These are phyloP conservation scores for Ptychochromis oligacanthus DNA, from an alignment of 2,113 vertebrate genomes.

Conservation along the genomic window DNA sequence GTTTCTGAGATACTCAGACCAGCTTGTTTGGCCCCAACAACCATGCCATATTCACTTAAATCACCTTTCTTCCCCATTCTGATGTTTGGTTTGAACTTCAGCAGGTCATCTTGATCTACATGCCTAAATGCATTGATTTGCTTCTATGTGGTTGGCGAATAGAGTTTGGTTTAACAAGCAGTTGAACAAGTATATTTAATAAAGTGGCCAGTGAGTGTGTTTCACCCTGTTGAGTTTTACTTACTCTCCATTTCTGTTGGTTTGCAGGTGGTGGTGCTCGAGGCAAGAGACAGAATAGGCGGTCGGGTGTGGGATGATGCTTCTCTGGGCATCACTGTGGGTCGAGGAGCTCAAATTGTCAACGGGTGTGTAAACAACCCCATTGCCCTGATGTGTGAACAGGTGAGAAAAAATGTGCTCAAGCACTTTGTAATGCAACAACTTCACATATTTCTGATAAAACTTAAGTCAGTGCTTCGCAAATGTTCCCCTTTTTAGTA, in stretches of 20 bases:
- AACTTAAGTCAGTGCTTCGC: not conserved
- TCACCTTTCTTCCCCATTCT: not conserved
- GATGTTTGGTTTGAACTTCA: not conserved
- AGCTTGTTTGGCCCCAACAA: not conserved
- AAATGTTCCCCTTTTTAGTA: not conserved
- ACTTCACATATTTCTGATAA: not conserved
- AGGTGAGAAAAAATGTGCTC: slow-evolving; percentile 82
- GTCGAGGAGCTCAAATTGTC: slow-evolving; percentile 94
- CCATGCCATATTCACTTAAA: rapidly evolving
- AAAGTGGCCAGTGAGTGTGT: rapidly evolving
- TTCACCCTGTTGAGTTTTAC: not conserved
- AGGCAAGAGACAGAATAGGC: slow-evolving; percentile 94
- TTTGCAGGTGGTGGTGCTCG: slow-evolving; percentile 88
- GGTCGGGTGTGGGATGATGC: slow-evolving; percentile 94
- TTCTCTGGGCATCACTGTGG: slow-evolving; percentile 89
- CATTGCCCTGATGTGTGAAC: slow-evolving; percentile 97
- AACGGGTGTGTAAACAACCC: slow-evolving; percentile 98
- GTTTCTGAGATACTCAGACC: not conserved
- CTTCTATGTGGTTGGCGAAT: not conserved
- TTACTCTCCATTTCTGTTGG: rapidly evolving
- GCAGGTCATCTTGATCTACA: not conserved
- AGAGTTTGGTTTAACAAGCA: not conserved
- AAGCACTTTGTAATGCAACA: not conserved
- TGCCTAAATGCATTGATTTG: not conserved
- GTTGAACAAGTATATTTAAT: not conserved